A percentile compares a stretch with the other conserved stretches of the same genome.
Conservation (phyloP, 2,797 vertebrate genomes). For the Lutjanus argentimaculatus region DNA sequence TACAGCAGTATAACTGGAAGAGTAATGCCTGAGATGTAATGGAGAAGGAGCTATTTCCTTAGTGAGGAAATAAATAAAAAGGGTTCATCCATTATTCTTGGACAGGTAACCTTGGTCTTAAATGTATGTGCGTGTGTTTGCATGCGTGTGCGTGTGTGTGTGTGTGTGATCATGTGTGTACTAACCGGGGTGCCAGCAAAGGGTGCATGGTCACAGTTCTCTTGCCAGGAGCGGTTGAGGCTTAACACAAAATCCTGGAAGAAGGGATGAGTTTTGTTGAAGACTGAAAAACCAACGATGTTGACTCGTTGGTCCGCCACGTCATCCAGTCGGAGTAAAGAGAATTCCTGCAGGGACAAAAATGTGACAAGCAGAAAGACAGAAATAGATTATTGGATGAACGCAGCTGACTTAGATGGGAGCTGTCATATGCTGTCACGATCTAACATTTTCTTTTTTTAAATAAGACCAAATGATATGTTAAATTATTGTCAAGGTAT, state of each 20-base stretch:
- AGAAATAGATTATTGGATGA: slow-evolving; percentile 15
- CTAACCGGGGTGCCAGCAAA: slow-evolving; percentile 96
- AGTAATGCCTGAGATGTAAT: not conserved
- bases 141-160: not conserved
- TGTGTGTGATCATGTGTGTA: slow-evolving; percentile 33
- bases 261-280: slow-evolving; percentile 96
- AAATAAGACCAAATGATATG: slow-evolving; percentile 45
- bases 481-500: slow-evolving; percentile 54
- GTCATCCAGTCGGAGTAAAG: slow-evolving; percentile 92
- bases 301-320: slow-evolving; percentile 93
- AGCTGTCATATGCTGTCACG: slow-evolving; percentile 28
- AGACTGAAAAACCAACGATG: slow-evolving; percentile 97
- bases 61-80: slow-evolving; percentile 18
- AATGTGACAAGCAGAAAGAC: slow-evolving; percentile 23
- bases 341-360: slow-evolving; percentile 90
- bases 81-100: slow-evolving; percentile 22
- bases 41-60: slow-evolving; percentile 3
- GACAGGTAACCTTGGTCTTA: slow-evolving; percentile 12
- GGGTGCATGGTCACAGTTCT: slow-evolving; percentile 97
- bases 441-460: slow-evolving; percentile 18
- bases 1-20: not conserved
- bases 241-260: slow-evolving; percentile 97
- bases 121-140: not conserved
- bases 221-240: slow-evolving; percentile 99
- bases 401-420: not conserved